These are phyloP conservation scores for Cynoglossus semilaevis DNA, from an alignment of 2,113 vertebrate genomes.

Conservation along the genomic window DNA sequence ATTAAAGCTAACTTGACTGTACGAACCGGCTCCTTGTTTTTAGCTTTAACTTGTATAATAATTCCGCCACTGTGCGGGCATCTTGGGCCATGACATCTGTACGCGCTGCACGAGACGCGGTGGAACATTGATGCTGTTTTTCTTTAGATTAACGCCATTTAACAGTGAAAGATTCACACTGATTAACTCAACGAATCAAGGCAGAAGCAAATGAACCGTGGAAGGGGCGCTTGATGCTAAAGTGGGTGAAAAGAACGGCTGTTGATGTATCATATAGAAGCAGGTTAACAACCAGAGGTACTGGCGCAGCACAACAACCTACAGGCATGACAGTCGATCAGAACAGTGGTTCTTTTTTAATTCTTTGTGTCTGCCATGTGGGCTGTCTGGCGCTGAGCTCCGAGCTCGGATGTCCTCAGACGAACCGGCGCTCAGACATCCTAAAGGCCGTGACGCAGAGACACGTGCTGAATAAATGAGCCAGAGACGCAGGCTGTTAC, in stretches of 20 bases:
- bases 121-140: too few species aligned
- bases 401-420: conserved; percentile 55
- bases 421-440: conserved; percentile 38
- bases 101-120: background rate
- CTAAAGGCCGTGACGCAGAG: conserved; percentile 54
- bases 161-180: background rate
- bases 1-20: conserved; percentile 6
- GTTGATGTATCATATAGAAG: too few species aligned
- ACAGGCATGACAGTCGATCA: conserved; percentile 15
- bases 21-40: conserved; percentile 59
- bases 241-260: background rate
- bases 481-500: background rate
- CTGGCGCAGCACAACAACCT: background rate
- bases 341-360: background rate
- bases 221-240: too few species aligned
- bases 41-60: conserved; percentile 28
- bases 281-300: too few species aligned
- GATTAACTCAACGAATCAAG: background rate
- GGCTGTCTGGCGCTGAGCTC: conserved; percentile 36
- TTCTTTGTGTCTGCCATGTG: background rate
- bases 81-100: conserved; percentile 23
- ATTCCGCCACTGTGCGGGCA: conserved; percentile 61
- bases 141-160: too few species aligned
- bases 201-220: background rate
- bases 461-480: conserved; percentile 38